A percentile compares a stretch with the other conserved stretches of the same genome.
Evolutionary conservation across 2,113 vertebrate genomes (phyloP).

Genomic region (Hippocampus barbouri): DNA sequence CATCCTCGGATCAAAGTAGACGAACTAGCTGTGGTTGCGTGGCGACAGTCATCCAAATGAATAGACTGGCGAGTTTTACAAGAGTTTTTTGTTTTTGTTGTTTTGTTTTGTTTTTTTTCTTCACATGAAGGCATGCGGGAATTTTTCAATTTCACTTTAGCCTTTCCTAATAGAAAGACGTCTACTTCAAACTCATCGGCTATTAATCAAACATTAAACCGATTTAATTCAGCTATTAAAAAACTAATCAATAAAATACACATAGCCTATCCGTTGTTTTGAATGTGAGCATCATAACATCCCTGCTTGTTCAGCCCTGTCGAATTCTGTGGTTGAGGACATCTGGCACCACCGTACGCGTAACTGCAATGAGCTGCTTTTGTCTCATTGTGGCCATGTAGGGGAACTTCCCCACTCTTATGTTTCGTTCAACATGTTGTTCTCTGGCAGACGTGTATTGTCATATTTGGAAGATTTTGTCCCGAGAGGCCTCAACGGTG

Average conservation of each 20-base stretch:
- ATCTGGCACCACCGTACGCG: slow-evolving; percentile 47
- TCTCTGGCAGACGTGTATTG: slow-evolving; percentile 28
- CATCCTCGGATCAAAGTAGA: slow-evolving; percentile 21
- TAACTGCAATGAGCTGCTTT: slow-evolving; percentile 47
- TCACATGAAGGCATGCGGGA: neutral
- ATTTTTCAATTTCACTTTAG: neutral
- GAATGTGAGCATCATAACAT: slow-evolving; percentile 32
- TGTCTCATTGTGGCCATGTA: slow-evolving; percentile 43
- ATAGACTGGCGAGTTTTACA: neutral
- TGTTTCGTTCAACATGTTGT: slow-evolving; percentile 32
- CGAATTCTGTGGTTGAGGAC: slow-evolving; percentile 54
- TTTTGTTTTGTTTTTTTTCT: neutral
- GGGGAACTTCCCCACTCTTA: slow-evolving; percentile 58
- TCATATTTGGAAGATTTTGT: slow-evolving; percentile 28
- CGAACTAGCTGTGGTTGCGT: slow-evolving; percentile 2
- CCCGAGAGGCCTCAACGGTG: slow-evolving; percentile 15
- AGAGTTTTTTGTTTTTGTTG: no score
- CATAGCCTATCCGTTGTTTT: slow-evolving; percentile 36
- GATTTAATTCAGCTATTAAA: neutral
- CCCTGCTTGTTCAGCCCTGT: slow-evolving; percentile 30
- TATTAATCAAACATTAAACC: neutral
- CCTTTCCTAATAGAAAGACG: neutral
- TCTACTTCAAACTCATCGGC: neutral
- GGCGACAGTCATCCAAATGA: neutral
- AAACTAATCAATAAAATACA: neutral